phyloP scores from a whole-genome alignment of 2,113 vertebrate genomes.

The Dolichotis patagonum region DNA sequence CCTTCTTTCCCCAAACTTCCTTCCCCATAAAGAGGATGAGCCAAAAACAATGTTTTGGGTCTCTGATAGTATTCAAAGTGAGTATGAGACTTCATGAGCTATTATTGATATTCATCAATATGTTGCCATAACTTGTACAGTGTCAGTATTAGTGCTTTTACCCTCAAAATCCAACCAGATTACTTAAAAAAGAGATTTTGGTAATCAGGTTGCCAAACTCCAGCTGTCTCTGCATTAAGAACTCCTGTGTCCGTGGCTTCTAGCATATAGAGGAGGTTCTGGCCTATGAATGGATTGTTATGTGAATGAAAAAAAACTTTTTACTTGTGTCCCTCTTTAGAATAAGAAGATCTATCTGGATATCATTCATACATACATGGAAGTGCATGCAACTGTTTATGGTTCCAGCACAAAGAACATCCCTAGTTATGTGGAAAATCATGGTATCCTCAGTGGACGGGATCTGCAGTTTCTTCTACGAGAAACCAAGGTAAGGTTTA shows the following conservation, averaged over 20 bases:
- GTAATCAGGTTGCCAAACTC: neutral
- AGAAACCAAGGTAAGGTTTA: constrained; percentile 92
- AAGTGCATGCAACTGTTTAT: constrained; percentile 97
- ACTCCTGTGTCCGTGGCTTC: neutral
- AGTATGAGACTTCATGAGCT: neutral
- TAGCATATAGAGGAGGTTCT: neutral
- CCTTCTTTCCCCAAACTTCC: constrained; percentile 57
- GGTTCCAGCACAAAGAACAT: constrained; percentile 95
- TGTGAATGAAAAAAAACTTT: neutral
- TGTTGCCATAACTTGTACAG: neutral
- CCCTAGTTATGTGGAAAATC: constrained; percentile 96
- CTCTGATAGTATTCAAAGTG: constrained; percentile 26
- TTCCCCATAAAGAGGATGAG: constrained; percentile 27
- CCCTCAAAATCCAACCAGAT: neutral
- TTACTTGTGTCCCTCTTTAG: constrained; percentile 83
- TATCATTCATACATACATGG: constrained; percentile 96
- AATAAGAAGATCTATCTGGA: constrained; percentile 97
- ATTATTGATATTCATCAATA: neutral
- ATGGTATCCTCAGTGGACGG: constrained; percentile 97
- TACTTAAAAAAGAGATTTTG: constrained; percentile 32
- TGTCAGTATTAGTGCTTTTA: neutral
- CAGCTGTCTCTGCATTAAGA: neutral
- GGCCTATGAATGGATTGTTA: neutral
- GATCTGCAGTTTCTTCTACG: constrained; percentile 98
- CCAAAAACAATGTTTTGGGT: constrained; percentile 28